Evolutionary conservation across 2,888 invertebrate genomes (phyloP), one percentile per base, ranked within the genome.

Genomic region (Chloroclystis v-ata): DNA sequence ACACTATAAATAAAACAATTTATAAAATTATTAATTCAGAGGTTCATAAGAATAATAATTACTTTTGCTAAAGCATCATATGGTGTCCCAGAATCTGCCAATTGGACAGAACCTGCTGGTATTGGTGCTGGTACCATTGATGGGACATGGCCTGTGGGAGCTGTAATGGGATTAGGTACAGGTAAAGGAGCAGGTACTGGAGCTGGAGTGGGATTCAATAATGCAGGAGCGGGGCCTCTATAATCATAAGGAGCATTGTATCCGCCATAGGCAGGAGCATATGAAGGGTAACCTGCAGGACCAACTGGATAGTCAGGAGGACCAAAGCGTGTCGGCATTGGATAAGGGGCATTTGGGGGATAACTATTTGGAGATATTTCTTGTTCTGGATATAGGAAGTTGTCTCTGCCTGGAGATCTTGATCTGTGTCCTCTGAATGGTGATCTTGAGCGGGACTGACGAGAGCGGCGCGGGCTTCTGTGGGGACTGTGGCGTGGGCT

Each of bases 41-140:
- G n/a, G n/a, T n/a, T n/a, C 3, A 20, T 20, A 20, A 20, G n/a
- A 49, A 37, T 13, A 25, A 42, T 57, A 59, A 59, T 81, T 84
- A 87, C 86, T 80, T 85, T 79, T 56, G 84, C 84, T 47, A 87
- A 65, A 30, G 85, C 82, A 72, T 87, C 83, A 65, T 69, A 73
- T 4, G 81, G 77, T 46, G 70, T 65, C 49, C 56, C 52, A 29
- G 56, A 43, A 12, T 63, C 63, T 25, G 33, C 47, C 30, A 43
- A 29, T 35, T 59, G 57, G 11, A 44, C 45, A 12, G 55, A 12
- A 4, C 20, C 20, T 28, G 63, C 49, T 9, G 69, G 61, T 42
- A 69, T 57, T 9, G 60, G 72, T 1, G 74, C 54, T 4, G 75
- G 73, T 10, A 66, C 59, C 59, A 59, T 59, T 24, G 40, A 32